Base-by-base conservation (phyloP, 2,113 vertebrate genomes). In the Bujurquina vittata region DNA sequence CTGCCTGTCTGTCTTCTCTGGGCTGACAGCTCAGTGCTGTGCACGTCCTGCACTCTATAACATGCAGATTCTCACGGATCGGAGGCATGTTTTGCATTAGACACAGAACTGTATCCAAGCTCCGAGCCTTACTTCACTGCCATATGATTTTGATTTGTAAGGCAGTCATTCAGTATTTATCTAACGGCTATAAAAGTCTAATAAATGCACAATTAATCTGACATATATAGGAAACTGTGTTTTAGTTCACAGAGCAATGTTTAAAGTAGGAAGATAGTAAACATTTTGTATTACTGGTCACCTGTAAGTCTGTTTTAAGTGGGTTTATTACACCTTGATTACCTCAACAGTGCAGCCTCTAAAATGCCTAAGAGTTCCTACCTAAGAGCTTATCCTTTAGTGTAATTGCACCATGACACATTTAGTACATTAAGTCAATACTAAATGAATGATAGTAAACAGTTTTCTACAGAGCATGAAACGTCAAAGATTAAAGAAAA, bases 21-120 rank as follows among this genome's bases (percentile, higher is more conserved):
- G 43, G 59, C 49, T 46, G 37, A 29, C 35, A 49, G 29, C 37
- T 54, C 22, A 79, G 40, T 26, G 31, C 1, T n/a, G 57, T 81
- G 20, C 72, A 52, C 58, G 20, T 33, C 31, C 22, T 31, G 14
- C 2, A 10, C 23, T 74, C 15, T 59, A 1, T 9, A 22, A 60
- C 75, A 80, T 20, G 17, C 17, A 62, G 26, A 58, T 20, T 60
- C 22, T 61, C 23, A 18, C 11, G 22, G 9, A 65, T 26, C 22
- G 10, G 29, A 55, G 43, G 11, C 74, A 31, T 72, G 67, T 74
- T 81, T 80, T 63, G 26, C 46, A 54, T 72, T 79, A 23, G 22
- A 79, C 10, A 23, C 15, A 79, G n/a, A 40, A 35, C 33, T 17
- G 33, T 22, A n/a, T 49, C 10, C 61, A 31, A 17, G 52, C 26